Conservation (phyloP, 2,888 invertebrate genomes). For the Agelastica alni region DNA sequence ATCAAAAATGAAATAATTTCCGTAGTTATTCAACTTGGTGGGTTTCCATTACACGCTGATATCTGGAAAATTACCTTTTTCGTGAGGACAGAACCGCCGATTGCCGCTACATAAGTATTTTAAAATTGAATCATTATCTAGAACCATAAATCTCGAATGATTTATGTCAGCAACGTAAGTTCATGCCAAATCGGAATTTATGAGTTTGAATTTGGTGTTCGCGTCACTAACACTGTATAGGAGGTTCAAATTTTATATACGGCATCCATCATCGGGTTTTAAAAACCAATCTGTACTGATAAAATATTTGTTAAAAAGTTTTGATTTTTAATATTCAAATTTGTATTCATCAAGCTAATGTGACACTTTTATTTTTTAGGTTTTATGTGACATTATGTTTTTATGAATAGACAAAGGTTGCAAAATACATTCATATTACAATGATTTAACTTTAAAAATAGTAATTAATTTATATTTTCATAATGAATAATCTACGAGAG, state of each 20-base stretch:
- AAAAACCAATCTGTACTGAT: too few species aligned
- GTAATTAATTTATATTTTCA: too few species aligned
- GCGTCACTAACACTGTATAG: conserved; percentile 27
- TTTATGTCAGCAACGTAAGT: conserved; percentile 37
- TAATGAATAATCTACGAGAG: too few species aligned
- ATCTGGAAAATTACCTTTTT: conserved; percentile 24
- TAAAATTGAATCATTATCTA: conserved; percentile 42
- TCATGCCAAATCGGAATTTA: conserved; percentile 37
- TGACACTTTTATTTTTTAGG: too few species aligned
- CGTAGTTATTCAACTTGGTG: conserved; percentile 10
- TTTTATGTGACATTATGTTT: too few species aligned
- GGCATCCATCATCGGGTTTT: too few species aligned
- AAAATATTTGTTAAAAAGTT: too few species aligned
- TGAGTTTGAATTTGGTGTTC: conserved; percentile 35
- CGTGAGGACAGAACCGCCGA: conserved; percentile 22
- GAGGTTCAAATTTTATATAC: conserved; percentile 20
- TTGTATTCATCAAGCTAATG: too few species aligned
- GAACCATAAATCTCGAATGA: conserved; percentile 37
- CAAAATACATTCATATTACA: too few species aligned
- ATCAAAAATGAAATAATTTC: conserved; percentile 14
- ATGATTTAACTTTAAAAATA: too few species aligned
- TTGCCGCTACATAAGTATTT: conserved; percentile 37
- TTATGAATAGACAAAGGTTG: too few species aligned
- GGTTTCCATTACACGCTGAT: conserved; percentile 19
- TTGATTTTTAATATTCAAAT: too few species aligned